Base-by-base conservation (phyloP, 2,113 vertebrate species). In the Coryphaenoides rupestris region DNA sequence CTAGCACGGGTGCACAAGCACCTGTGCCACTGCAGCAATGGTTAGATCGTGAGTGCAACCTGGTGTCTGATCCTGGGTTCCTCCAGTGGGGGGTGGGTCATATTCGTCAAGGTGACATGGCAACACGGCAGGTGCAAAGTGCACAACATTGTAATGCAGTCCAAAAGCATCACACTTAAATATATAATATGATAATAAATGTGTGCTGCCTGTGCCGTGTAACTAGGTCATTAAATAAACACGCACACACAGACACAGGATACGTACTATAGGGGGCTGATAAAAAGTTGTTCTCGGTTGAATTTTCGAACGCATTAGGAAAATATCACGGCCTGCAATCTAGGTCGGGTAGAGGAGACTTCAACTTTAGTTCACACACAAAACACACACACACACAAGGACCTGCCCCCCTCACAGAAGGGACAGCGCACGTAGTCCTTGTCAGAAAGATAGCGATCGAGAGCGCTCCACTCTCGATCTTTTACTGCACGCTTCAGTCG, bases 161-260 rank as follows among this genome's bases (percentile, higher is more conserved):
- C 26, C 0, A 22, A 57, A 50, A 54, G 21, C 15, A 10, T 12
- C 55, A 13, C 58, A 61, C 56, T n/a, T n/a, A n/a, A n/a, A n/a
- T n/a, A n/a, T n/a, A n/a, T n/a, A n/a, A n/a, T n/a, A n/a, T n/a
- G n/a, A n/a, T n/a, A n/a, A n/a, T n/a, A n/a, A 21, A 54, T 63
- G 52, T 19, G 2, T 26, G 14, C 21, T 52, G 14, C 15, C 45
- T 46, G 19, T 50, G 21, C 28, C n/a, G 21, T 58, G 65, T 53
- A 74, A 70, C 59, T 76, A 66, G 72, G 74, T 83, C 73, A 81
- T 33, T 19, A 60, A 19, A n/a, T n/a, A n/a, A n/a, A n/a, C n/a
- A 50, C 47, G 17, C 15, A 40, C 14, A 49, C 47, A 49, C 47
- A 49, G 47, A n/a, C 14, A 49, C 14, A 14, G 47, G 47, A 17